Evolutionary conservation across 1,140 invertebrate species (phyloP).

Genomic region (Psilanteris sp.): DNA sequence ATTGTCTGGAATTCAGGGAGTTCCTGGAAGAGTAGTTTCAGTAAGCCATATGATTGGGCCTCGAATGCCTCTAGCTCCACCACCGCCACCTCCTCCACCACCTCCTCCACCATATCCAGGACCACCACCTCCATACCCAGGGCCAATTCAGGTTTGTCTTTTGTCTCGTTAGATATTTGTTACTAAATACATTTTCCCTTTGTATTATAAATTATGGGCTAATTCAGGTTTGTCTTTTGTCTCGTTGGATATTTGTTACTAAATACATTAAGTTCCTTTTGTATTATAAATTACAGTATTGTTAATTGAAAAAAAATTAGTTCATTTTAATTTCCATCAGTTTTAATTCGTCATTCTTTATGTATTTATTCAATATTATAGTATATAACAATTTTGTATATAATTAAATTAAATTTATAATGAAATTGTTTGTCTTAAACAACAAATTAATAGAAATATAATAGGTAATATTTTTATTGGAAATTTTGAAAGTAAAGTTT

Average conservation of each 20-base stretch:
- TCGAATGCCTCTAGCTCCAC: constrained; percentile 79
- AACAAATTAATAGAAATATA: too few species aligned
- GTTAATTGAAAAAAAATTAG: too few species aligned
- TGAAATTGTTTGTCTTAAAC: too few species aligned
- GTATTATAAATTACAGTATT: too few species aligned
- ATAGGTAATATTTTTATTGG: too few species aligned
- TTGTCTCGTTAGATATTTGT: background rate
- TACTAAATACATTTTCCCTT: background rate
- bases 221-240: constrained; percentile 71
- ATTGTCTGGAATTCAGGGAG: constrained; percentile 71
- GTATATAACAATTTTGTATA: too few species aligned
- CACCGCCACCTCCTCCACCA: constrained; percentile 83
- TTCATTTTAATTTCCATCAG: too few species aligned
- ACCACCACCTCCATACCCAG: constrained; percentile 84
- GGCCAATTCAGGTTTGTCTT: constrained; percentile 76
- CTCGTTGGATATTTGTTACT: background rate
- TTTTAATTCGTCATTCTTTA: too few species aligned
- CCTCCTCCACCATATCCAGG: constrained; percentile 82
- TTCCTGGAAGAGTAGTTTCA: constrained; percentile 75
- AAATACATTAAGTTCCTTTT: background rate
- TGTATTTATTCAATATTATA: too few species aligned
- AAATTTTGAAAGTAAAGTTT: too few species aligned
- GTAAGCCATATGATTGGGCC: constrained; percentile 77
- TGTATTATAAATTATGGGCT: too few species aligned
- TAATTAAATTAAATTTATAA: too few species aligned